These are phyloP conservation scores for Alsophila aescularia DNA, from an alignment of 2,888 invertebrate genomes.

Conservation along the genomic window DNA sequence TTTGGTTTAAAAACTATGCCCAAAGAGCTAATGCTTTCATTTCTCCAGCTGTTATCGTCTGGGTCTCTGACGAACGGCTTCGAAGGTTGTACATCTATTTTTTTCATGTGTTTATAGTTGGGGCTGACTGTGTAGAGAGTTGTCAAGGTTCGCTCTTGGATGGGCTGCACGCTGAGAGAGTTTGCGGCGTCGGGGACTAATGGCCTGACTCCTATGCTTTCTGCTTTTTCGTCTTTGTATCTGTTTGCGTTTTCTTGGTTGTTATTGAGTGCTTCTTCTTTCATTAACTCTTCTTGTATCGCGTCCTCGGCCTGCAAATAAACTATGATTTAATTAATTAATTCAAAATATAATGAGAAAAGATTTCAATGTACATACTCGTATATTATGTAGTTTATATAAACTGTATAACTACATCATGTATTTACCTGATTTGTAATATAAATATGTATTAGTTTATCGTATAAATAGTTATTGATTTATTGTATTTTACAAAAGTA, in stretches of 20 bases:
- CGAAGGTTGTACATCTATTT: constrained; percentile 68
- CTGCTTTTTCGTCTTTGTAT: constrained; percentile 34
- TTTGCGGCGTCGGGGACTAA: constrained; percentile 34
- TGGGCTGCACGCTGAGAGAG: constrained; percentile 61
- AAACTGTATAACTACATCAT: no score
- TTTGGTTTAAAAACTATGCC: constrained; percentile 80
- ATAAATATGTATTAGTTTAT: no score
- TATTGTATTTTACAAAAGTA: no score
- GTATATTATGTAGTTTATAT: no score
- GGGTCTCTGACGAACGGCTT: constrained; percentile 70
- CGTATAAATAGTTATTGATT: no score
- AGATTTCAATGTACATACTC: no score
- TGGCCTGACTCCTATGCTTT: constrained; percentile 18
- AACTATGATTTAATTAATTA: neutral
- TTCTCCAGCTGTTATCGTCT: constrained; percentile 80
- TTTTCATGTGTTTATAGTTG: constrained; percentile 74
- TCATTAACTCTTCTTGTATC: constrained; percentile 67
- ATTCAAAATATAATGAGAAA: no score
- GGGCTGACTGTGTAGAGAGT: constrained; percentile 63
- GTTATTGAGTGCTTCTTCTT: constrained; percentile 59
- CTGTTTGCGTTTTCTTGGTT: constrained; percentile 50
- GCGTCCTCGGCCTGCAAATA: constrained; percentile 70
- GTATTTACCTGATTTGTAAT: no score
- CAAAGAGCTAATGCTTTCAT: constrained; percentile 75
- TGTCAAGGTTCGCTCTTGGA: constrained; percentile 38